phyloP scores from a whole-genome alignment of 1,140 invertebrate species.

The Penaeus japonicus region DNA sequence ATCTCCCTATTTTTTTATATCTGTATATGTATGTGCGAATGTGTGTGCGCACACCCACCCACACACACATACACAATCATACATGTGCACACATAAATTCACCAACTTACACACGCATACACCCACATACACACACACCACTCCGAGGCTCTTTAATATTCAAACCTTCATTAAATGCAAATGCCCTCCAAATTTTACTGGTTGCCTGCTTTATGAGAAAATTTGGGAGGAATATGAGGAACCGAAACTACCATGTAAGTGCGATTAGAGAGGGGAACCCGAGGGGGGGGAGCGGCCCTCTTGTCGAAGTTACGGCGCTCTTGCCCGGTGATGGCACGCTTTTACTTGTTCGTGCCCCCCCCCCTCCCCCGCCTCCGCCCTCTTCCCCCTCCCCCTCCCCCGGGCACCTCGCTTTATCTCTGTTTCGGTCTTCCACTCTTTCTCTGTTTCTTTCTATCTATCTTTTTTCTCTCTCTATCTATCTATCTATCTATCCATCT shows the following conservation, averaged over 20 bases:
- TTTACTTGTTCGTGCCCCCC: neutral
- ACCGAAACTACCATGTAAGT: slow-evolving; percentile 39
- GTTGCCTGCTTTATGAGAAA: slow-evolving; percentile 55
- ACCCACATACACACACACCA: too few species aligned
- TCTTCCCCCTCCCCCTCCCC: neutral
- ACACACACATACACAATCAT: too few species aligned
- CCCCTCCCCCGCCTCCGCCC: neutral
- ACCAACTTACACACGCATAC: too few species aligned
- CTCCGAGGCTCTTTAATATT: slow-evolving; percentile 44
- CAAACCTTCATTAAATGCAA: slow-evolving; percentile 57
- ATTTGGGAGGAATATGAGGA: slow-evolving; percentile 53
- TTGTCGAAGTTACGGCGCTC: slow-evolving; percentile 11
- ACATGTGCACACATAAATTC: too few species aligned
- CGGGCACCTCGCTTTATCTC: neutral
- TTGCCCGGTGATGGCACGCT: slow-evolving; percentile 14
- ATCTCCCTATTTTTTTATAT: too few species aligned
- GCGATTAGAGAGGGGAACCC: slow-evolving; percentile 8
- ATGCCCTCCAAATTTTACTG: slow-evolving; percentile 55
- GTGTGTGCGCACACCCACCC: too few species aligned
- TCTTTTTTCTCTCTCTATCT: slow-evolving; percentile 23
- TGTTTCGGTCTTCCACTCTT: neutral
- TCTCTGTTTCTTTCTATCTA: neutral
- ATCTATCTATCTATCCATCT: neutral
- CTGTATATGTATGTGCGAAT: too few species aligned
- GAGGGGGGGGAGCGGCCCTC: slow-evolving; percentile 9